Evolutionary conservation across 2,113 vertebrate species (phyloP), one percentile per base, ranked within the genome.

Genomic region (Camelus bactrianus): DNA sequence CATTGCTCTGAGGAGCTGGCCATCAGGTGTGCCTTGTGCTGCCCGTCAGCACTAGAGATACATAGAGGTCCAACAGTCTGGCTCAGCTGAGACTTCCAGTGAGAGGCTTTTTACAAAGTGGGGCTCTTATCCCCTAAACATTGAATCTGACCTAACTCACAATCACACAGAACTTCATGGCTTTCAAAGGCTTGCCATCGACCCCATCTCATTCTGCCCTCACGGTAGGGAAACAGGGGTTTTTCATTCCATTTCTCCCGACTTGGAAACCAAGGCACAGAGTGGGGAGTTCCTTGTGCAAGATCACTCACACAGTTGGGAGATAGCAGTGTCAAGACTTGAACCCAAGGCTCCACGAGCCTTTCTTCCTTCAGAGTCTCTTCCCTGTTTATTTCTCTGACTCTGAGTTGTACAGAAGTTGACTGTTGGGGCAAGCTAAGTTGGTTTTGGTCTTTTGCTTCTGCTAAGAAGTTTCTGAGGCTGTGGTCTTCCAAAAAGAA

Each of bases 401-500:
- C n/a, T 65, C 79, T 67, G 69, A 65, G 54, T 69, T 50, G n/a
- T 91, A 48, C 6, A 6, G 73, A 94, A 73, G 65, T 64, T 77
- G 62, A 62, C 77, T 32, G 38, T 42, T 42, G 38, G 67, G 56
- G 58, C 67, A 80, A 38, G 9, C 32, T 35, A 84, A 64, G 35
- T 73, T 70, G 46, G 56, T 62, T 92, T 84, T 88, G 26, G 30
- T 72, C 52, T 90, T 94, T 84, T 24, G 70, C 30, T 96, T 19
- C 86, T 93, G 50, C 62, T 73, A 52, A 89, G 52, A 93, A 84
- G 70, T 70, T 80, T 82, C 75, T 60, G 56, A 91, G n/a, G 42
- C 35, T 58, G 20, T 77, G 30, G 22, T 96, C 96, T 95, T 97
- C 77, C 58, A 86, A 69, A 95, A 82, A 79, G 73, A 64, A 89